A percentile compares a stretch with the other conserved stretches of the same genome.
Evolutionary conservation across 2,888 invertebrate species (phyloP).

Genomic region (Melanostoma scalare): DNA sequence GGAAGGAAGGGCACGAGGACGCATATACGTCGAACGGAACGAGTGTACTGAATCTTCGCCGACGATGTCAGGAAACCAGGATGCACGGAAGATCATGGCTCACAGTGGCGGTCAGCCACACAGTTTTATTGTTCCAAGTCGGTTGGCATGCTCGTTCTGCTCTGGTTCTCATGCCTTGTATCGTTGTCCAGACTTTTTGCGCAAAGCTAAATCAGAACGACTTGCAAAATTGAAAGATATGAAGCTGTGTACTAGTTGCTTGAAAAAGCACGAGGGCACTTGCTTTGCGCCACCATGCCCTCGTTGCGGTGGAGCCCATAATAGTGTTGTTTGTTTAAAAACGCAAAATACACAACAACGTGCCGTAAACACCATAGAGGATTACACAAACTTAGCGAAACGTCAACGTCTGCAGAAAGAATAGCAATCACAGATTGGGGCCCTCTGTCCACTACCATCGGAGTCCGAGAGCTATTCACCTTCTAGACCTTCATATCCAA

Average conservation of each 20-base stretch:
- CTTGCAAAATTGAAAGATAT: background rate
- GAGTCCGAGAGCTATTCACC: too few species aligned
- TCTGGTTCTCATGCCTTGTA: background rate
- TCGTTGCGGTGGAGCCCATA: background rate
- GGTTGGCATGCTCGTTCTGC: background rate
- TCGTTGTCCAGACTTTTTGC: background rate
- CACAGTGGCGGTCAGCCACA: background rate
- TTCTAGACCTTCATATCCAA: too few species aligned
- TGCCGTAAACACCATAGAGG: too few species aligned
- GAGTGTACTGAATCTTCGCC: too few species aligned
- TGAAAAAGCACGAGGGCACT: conserved; percentile 1
- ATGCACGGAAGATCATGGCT: too few species aligned
- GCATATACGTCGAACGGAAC: background rate
- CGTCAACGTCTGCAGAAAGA: background rate
- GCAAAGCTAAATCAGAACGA: background rate
- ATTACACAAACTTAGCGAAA: background rate
- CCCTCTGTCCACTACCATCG: too few species aligned
- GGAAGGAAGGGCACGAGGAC: conserved; percentile 16
- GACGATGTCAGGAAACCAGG: too few species aligned
- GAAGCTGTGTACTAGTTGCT: background rate
- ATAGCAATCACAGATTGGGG: too few species aligned
- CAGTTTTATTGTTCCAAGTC: background rate
- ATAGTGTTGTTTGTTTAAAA: background rate
- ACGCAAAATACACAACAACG: background rate
- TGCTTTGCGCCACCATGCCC: background rate